phyloP scores from a whole-genome alignment of 2,797 vertebrate species.

The Enteromius paludinosus region DNA sequence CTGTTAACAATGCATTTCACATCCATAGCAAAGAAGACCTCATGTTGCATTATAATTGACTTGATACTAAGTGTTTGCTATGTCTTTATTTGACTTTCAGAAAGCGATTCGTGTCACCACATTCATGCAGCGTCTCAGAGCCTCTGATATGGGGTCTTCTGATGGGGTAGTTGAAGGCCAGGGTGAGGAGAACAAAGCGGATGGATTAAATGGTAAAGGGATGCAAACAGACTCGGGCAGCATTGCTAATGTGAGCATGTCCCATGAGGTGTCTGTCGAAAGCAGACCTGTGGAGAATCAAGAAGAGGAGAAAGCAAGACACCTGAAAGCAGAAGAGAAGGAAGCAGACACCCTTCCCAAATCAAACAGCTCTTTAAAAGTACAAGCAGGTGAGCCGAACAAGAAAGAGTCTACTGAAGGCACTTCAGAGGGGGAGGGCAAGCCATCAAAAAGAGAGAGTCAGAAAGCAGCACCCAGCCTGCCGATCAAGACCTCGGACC shows the following conservation, averaged over 20 bases:
- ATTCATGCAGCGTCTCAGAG: conserved; percentile 87
- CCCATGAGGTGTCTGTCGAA: conserved; percentile 80
- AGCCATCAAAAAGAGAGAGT: conserved; percentile 63
- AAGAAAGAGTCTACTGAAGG: conserved; percentile 64
- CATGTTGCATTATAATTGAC: conserved; percentile 56
- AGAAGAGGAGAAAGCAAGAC: conserved; percentile 58
- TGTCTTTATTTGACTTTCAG: conserved; percentile 70
- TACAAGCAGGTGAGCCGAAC: conserved; percentile 58
- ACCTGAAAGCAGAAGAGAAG: conserved; percentile 58
- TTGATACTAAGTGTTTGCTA: conserved; percentile 6
- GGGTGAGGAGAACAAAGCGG: conserved; percentile 64
- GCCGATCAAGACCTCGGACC: conserved; percentile 60
- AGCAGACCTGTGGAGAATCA: conserved; percentile 64
- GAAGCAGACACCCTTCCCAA: conserved; percentile 62
- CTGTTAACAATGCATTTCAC: conserved; percentile 66
- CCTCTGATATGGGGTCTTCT: conserved; percentile 72
- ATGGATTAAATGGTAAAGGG: conserved; percentile 48
- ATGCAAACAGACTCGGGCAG: conserved; percentile 49
- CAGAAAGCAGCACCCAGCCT: conserved; percentile 56
- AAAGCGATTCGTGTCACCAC: conserved; percentile 89
- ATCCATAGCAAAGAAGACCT: conserved; percentile 68
- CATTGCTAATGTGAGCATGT: conserved; percentile 74
- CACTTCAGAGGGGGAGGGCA: conserved; percentile 69
- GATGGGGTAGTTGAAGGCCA: conserved; percentile 72
- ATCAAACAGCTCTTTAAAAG: conserved; percentile 59